A percentile compares a stretch with the other conserved stretches of the same genome.
phyloP scores from a whole-genome alignment of 1,140 invertebrate genomes.

The Leptinotarsa lineolata region DNA sequence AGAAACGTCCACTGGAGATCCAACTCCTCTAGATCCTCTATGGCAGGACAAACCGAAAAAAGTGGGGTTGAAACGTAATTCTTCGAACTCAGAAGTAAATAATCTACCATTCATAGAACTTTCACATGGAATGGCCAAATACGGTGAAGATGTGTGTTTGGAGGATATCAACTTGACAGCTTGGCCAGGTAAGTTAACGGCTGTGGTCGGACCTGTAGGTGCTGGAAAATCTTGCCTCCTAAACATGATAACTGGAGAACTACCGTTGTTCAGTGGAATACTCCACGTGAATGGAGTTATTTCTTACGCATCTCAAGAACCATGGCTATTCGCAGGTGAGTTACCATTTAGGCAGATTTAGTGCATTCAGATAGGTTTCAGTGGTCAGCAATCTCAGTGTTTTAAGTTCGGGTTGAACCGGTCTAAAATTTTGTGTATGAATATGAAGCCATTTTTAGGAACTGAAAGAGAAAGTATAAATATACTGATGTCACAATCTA shows the following conservation, averaged over 20 bases:
- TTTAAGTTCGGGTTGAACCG: no score
- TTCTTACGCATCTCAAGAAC: slow-evolving; percentile 65
- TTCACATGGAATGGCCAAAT: slow-evolving; percentile 63
- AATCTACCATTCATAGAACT: slow-evolving; percentile 51
- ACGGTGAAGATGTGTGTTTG: slow-evolving; percentile 61
- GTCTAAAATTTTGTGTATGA: no score
- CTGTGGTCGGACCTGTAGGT: slow-evolving; percentile 73
- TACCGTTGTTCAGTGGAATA: slow-evolving; percentile 63
- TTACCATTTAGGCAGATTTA: not conserved
- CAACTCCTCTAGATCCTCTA: slow-evolving; percentile 35
- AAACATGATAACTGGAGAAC: slow-evolving; percentile 77
- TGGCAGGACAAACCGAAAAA: slow-evolving; percentile 61
- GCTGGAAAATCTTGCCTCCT: slow-evolving; percentile 79
- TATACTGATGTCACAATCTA: no score
- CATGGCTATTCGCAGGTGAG: slow-evolving; percentile 62
- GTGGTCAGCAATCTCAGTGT: no score
- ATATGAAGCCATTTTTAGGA: no score
- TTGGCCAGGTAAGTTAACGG: slow-evolving; percentile 63
- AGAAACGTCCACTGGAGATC: slow-evolving; percentile 58
- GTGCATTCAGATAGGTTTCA: no score
- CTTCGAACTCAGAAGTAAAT: not conserved
- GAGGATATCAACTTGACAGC: slow-evolving; percentile 67
- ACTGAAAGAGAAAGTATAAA: no score
- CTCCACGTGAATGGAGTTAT: slow-evolving; percentile 56
- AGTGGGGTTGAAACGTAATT: slow-evolving; percentile 54